A percentile compares a stretch with the other conserved stretches of the same genome.
Conservation (phyloP, 2,113 vertebrate genomes). For the Rhinichthys klamathensis region DNA sequence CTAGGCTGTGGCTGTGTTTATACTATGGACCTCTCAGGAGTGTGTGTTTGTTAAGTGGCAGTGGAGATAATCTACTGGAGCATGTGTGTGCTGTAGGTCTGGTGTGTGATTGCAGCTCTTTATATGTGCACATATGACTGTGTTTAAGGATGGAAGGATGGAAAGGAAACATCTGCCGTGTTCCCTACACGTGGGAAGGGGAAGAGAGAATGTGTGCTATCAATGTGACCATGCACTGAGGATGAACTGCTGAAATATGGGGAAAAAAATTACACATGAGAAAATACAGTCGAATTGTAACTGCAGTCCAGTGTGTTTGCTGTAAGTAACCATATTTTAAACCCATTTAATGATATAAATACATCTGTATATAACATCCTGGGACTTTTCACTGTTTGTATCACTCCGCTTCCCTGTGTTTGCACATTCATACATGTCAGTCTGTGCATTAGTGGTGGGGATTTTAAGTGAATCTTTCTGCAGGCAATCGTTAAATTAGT, state of each 20-base stretch:
- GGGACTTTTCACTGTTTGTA: neutral
- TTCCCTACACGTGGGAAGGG: conserved; percentile 46
- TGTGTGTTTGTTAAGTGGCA: conserved; percentile 66
- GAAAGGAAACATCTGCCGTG: conserved; percentile 74
- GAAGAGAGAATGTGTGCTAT: conserved; percentile 11
- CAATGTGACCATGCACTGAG: conserved; percentile 8
- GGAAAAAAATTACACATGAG: neutral
- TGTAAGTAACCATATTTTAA: neutral
- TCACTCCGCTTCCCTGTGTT: no score
- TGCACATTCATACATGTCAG: no score
- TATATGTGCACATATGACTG: conserved; percentile 28
- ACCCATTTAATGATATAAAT: neutral
- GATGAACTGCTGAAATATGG: conserved; percentile 13
- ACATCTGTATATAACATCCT: neutral
- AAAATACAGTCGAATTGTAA: neutral
- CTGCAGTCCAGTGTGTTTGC: neutral
- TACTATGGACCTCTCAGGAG: conserved; percentile 57
- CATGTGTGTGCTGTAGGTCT: conserved; percentile 18
- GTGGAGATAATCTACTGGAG: conserved; percentile 55
- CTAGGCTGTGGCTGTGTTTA: conserved; percentile 63
- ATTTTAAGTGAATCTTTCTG: neutral
- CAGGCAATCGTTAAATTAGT: neutral
- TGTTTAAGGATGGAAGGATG: conserved; percentile 44
- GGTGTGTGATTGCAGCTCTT: conserved; percentile 20
- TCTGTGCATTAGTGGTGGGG: neutral